Base-by-base conservation (phyloP, 2,797 vertebrate species). In the Diplodus sargus region DNA sequence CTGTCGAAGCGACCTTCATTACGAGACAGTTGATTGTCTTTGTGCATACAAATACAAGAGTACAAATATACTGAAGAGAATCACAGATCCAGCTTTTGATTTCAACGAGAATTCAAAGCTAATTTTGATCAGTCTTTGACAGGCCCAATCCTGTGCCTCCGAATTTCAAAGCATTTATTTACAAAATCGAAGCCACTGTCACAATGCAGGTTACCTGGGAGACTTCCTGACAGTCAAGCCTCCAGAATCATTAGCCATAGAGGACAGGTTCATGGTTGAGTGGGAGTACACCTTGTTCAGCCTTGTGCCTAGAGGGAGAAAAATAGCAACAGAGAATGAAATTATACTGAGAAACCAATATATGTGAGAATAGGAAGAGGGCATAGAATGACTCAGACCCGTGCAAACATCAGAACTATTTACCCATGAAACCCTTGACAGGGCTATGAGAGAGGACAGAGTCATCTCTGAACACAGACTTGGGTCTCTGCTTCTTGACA, bases 241-340 rank as follows among this genome's bases (percentile, higher is more conserved):
- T 66, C 96, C 93, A 64, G 88, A 84, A 74, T 98, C 97, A 22
- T 94, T 96, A 57, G 95, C 95, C 95, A 98, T 95, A 0, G 97
- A 96, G 4, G 97, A 97, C 78, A 98, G 93, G 47, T 97, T 97
- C 91, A 97, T 96, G 16, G 96, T 96, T 74, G 97, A 97, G 84
- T 97, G 97, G 15, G 97, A 98, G 89, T 98, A 98, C 42, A 97
- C 93, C 78, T 97, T 98, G 91, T 95, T 98, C 30, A 98, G 91
- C 72, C 90, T 96, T 43, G 95, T 95, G 75, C 96, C 97, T 98
- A 22, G 11, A 66, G 54, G 15, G 69, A 75, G 14, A 22, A 78
- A 56, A 57, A 70, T 6, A 51, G 16, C 13, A 9, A 42, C 3
- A 18, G 2, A 16, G 20, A 39, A 43, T 17, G 1, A 64, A 69